Evolutionary conservation across 2,797 vertebrate species (phyloP).

Genomic region (Artibeus lituratus): DNA sequence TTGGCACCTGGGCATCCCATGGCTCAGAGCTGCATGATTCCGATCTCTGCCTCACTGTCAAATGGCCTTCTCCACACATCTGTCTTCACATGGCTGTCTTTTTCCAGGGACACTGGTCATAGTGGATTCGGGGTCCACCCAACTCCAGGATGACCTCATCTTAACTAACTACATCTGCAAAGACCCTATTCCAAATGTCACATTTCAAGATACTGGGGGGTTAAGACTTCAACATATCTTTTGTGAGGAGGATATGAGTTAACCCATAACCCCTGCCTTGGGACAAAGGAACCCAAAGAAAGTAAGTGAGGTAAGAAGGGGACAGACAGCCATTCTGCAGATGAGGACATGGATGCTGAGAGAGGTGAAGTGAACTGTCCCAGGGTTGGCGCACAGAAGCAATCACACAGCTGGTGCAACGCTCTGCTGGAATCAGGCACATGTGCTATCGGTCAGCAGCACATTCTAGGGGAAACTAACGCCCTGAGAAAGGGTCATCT

Average conservation of each 20-base stretch:
- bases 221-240: neutral
- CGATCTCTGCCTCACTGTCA: neutral
- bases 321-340: neutral
- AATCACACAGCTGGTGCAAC: neutral
- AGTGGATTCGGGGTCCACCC: neutral
- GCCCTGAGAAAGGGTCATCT: neutral
- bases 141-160: neutral
- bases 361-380: neutral
- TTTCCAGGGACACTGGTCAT: neutral
- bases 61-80: fast-evolving
- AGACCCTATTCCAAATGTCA: neutral
- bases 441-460: neutral
- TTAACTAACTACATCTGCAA: neutral
- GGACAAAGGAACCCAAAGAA: neutral
- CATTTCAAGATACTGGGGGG: neutral
- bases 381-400: neutral
- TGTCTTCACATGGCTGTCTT: neutral
- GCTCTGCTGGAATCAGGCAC: neutral
- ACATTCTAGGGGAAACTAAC: neutral
- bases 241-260: neutral
- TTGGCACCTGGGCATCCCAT: neutral
- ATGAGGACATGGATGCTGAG: neutral
- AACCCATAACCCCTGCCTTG: neutral
- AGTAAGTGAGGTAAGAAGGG: neutral
- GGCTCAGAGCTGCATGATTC: fast-evolving